Conservation (phyloP, 1,140 invertebrate species). For the Halotydeus destructor region DNA sequence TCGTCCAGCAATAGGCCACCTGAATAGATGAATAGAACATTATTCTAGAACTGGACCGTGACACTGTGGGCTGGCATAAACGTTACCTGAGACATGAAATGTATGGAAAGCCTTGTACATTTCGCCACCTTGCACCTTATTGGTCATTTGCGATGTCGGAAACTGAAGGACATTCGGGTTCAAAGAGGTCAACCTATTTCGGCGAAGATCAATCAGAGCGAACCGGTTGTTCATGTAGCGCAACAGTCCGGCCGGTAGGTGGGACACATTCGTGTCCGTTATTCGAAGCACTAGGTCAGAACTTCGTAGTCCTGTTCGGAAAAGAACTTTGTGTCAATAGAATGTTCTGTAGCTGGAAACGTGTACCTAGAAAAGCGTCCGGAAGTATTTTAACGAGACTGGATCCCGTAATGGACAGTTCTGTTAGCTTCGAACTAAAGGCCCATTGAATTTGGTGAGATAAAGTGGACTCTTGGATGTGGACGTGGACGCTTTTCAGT, state of each 20-base stretch:
- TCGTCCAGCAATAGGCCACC: constrained; percentile 58
- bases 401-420: constrained; percentile 16
- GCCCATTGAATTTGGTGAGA: constrained; percentile 19
- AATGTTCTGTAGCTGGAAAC: too few species aligned
- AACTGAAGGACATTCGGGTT: constrained; percentile 7
- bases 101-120: constrained; percentile 8
- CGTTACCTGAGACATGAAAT: constrained; percentile 7
- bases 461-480: constrained; percentile 16
- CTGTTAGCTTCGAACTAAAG: constrained; percentile 16
- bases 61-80: background rate
- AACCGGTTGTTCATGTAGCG: constrained; percentile 17
- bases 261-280: constrained; percentile 15
- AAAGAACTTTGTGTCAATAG: constrained; percentile 2
- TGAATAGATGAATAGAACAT: constrained; percentile 22
- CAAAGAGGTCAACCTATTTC: constrained; percentile 14
- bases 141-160: too few species aligned
- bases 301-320: constrained; percentile 12
- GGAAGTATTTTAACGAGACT: constrained; percentile 16
- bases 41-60: background rate
- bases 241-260: constrained; percentile 14
- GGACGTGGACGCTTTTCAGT: constrained; percentile 12
- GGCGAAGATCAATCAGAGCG: constrained; percentile 16
- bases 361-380: constrained; percentile 16
- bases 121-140: background rate
- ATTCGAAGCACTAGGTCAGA: constrained; percentile 17